These are phyloP conservation scores for Sycobia sp. DNA, from an alignment of 1,140 invertebrate species.

Conservation along the genomic window DNA sequence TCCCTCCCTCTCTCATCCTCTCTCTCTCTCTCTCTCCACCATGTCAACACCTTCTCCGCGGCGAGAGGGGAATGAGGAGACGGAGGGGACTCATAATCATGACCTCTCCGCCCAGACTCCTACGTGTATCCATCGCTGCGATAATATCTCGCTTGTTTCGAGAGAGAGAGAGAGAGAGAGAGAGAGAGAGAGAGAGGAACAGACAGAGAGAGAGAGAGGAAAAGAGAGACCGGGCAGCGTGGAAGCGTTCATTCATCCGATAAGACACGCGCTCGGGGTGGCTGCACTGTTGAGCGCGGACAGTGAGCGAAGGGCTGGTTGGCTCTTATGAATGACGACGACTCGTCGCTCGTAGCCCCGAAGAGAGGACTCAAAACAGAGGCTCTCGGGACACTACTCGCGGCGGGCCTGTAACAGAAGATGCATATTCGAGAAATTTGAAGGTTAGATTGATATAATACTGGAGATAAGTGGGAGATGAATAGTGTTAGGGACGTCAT, in stretches of 20 bases:
- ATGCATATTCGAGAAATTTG: no score
- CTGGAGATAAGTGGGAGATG: no score
- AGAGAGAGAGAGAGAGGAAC: background rate
- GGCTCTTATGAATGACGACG: slow-evolving; percentile 39
- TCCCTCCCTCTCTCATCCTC: slow-evolving; percentile 36
- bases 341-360: background rate
- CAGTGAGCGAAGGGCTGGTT: slow-evolving; percentile 42
- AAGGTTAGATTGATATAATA: no score
- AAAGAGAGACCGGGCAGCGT: slow-evolving; percentile 4
- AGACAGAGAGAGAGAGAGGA: background rate
- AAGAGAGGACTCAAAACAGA: no score
- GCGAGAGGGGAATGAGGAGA: background rate
- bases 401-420: no score
- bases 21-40: slow-evolving; percentile 37
- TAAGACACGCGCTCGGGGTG: background rate
- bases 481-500: no score
- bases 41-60: slow-evolving; percentile 47
- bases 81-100: slow-evolving; percentile 26
- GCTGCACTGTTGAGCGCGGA: no score
- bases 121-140: slow-evolving; percentile 46
- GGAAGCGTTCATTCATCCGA: slow-evolving; percentile 42
- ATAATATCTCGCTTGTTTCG: slow-evolving; percentile 50
- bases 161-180: slow-evolving; percentile 4
- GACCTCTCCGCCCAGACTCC: slow-evolving; percentile 36
- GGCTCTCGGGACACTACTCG: no score